Percentiles rank a stretch among this genome's conserved stretches.
Evolutionary conservation across 2,888 invertebrate species (phyloP).

Genomic region (Lordiphosa fenestrarum): DNA sequence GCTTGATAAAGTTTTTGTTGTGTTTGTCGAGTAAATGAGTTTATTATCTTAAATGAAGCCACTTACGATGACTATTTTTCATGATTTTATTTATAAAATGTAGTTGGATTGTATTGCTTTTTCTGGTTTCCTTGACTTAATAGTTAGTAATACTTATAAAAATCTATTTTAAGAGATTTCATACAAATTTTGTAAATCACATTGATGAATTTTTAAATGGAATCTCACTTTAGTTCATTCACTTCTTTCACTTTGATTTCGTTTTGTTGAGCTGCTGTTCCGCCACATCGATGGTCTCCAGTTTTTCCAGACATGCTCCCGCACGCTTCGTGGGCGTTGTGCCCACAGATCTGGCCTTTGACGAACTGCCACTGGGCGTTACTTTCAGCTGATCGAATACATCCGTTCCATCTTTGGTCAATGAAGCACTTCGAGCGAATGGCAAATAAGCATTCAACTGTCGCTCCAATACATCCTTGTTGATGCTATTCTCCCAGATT

Average conservation of each 20-base stretch:
- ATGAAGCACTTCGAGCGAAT: slow-evolving; percentile 63
- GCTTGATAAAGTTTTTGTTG: too few relatives aligned
- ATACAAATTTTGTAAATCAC: slow-evolving; percentile 18
- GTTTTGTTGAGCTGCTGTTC: slow-evolving; percentile 20
- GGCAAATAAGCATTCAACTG: slow-evolving; percentile 89
- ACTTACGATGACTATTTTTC: neutral
- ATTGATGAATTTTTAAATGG: neutral
- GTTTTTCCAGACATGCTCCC: slow-evolving; percentile 38
- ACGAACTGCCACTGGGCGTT: neutral
- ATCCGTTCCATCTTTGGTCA: slow-evolving; percentile 38
- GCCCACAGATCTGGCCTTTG: slow-evolving; percentile 41
- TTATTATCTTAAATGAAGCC: too few relatives aligned
- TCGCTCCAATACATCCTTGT: slow-evolving; percentile 81
- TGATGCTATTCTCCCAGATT: slow-evolving; percentile 79
- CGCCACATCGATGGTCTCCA: slow-evolving; percentile 53
- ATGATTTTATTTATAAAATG: neutral
- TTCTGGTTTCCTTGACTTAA: slow-evolving; percentile 12
- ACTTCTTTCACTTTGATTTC: neutral
- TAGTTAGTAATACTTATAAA: slow-evolving; percentile 30
- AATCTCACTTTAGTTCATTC: neutral
- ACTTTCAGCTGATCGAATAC: slow-evolving; percentile 30
- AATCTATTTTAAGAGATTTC: slow-evolving; percentile 6
- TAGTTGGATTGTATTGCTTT: neutral
- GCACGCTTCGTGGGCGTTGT: slow-evolving; percentile 55
- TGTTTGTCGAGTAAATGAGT: too few relatives aligned